These are phyloP conservation scores for Graptemys geographica DNA, from an alignment of 2,797 vertebrate species.

Conservation along the genomic window DNA sequence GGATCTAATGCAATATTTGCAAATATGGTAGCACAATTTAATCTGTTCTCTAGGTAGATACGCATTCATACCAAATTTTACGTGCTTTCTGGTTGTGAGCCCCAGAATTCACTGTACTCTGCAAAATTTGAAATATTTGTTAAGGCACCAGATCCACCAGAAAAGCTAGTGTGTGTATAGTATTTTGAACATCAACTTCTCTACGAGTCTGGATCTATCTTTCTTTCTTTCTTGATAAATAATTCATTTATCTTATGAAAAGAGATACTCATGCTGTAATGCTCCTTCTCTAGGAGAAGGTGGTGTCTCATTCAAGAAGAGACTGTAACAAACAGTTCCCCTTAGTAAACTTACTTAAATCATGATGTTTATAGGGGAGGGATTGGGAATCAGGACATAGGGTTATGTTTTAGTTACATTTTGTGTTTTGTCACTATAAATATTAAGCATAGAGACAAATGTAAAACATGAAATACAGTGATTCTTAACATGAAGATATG, in stretches of 20 bases:
- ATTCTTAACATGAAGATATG: background rate
- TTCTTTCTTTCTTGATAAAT: constrained; percentile 32
- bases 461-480: background rate
- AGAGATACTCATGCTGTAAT: constrained; percentile 47
- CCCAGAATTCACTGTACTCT: background rate
- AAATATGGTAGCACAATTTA: background rate
- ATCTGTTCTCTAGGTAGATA: background rate
- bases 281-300: constrained; percentile 29
- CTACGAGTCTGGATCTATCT: background rate
- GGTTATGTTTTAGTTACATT: background rate
- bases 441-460: constrained; percentile 24
- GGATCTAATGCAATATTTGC: background rate
- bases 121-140: background rate
- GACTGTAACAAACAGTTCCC: constrained; percentile 47
- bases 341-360: constrained; percentile 6
- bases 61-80: background rate
- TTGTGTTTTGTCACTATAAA: background rate
- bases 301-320: constrained; percentile 13
- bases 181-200: constrained; percentile 17
- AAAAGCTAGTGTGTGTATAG: background rate
- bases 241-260: constrained; percentile 32
- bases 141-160: background rate
- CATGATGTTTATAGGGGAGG: background rate
- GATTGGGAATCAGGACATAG: constrained; percentile 1
- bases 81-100: background rate